Conservation (phyloP, 2,888 invertebrate species). For the Drosophila planitibia region DNA sequence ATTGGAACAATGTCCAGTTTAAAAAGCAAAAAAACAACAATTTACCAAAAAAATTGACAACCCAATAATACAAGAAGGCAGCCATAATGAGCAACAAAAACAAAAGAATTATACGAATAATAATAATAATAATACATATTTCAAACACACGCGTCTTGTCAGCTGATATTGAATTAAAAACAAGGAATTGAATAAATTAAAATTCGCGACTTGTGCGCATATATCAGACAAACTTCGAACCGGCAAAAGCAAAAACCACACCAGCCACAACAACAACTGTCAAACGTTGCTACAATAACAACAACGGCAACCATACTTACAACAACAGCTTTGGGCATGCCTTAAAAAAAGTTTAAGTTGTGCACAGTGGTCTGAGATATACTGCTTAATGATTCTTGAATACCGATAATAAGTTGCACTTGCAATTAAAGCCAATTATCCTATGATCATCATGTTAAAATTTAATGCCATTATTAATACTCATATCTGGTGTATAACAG, state of each 20-base stretch:
- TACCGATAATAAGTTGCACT: background rate
- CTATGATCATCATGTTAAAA: background rate
- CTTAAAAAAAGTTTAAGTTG: slow-evolving; percentile 34
- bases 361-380: slow-evolving; percentile 61
- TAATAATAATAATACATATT: slow-evolving; percentile 56
- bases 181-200: slow-evolving; percentile 74
- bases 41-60: slow-evolving; percentile 24
- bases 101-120: slow-evolving; percentile 20
- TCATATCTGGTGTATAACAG: background rate
- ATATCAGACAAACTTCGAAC: slow-evolving; percentile 61
- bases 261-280: slow-evolving; percentile 18
- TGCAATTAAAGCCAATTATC: background rate
- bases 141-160: slow-evolving; percentile 54
- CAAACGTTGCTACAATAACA: slow-evolving; percentile 28
- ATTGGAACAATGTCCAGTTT: slow-evolving; percentile 29
- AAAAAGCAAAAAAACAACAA: slow-evolving; percentile 44
- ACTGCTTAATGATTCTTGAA: background rate
- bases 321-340: slow-evolving; percentile 44
- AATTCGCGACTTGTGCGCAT: slow-evolving; percentile 65
- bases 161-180: slow-evolving; percentile 47
- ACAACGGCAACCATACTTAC: slow-evolving; percentile 34
- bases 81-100: slow-evolving; percentile 10
- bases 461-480: rapidly evolving
- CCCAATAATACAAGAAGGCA: slow-evolving; percentile 17
- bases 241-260: slow-evolving; percentile 44